Conservation (phyloP, 2,888 invertebrate genomes). For the Noctua pronuba region DNA sequence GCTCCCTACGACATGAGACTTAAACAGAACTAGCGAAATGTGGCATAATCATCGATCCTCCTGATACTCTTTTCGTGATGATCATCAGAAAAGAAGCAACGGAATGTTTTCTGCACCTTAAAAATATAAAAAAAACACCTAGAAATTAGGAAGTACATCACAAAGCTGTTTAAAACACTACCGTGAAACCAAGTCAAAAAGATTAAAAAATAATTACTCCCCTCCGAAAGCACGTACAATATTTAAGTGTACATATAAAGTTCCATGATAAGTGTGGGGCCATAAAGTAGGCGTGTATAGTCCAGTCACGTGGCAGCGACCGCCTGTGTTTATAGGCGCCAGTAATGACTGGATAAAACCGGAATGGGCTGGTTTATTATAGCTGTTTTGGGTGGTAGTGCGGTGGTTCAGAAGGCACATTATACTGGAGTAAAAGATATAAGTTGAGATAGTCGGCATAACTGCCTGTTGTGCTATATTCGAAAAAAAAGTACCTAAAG, state of each 20-base stretch:
- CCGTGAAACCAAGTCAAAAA: slow-evolving; percentile 8
- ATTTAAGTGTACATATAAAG: slow-evolving; percentile 69
- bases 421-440: not conserved
- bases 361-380: slow-evolving; percentile 67
- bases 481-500: not conserved
- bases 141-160: not conserved
- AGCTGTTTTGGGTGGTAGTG: slow-evolving; percentile 45
- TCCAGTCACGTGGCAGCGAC: slow-evolving; percentile 68
- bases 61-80: not conserved
- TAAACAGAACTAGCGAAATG: not conserved
- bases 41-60: not conserved
- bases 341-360: slow-evolving; percentile 71
- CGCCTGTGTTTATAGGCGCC: slow-evolving; percentile 66
- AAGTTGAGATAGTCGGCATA: not conserved
- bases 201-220: slow-evolving; percentile 62
- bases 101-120: not conserved
- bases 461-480: not conserved
- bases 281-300: slow-evolving; percentile 64
- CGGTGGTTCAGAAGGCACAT: slow-evolving; percentile 45
- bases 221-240: slow-evolving; percentile 64
- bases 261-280: slow-evolving; percentile 70
- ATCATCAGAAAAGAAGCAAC: not conserved
- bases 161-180: not conserved
- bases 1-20: not conserved
- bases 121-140: not conserved